Conservation (phyloP, 2,113 vertebrate species). For the Scopus umbretta region DNA sequence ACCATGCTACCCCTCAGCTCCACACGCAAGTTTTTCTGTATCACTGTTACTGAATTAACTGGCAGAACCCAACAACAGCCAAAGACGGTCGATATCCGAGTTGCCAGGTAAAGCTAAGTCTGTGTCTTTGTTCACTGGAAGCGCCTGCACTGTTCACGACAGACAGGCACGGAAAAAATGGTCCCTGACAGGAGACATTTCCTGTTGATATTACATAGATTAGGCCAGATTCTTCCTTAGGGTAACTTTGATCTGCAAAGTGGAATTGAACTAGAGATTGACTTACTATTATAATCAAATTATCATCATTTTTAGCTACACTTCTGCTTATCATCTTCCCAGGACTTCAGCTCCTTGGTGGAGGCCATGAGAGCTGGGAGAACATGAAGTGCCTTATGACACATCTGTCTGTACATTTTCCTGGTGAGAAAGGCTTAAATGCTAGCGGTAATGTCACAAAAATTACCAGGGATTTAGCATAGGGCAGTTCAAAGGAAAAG, state of each 20-base stretch:
- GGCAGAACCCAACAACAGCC: neutral
- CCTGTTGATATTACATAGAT: neutral
- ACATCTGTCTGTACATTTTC: neutral
- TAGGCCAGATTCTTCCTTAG: neutral
- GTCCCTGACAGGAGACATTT: neutral
- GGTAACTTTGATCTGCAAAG: neutral
- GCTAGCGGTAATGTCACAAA: neutral
- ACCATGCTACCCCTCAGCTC: neutral
- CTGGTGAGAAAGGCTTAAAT: neutral
- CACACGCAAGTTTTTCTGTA: neutral
- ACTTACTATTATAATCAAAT: neutral
- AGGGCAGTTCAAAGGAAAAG: neutral
- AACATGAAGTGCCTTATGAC: neutral
- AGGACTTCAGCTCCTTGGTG: neutral
- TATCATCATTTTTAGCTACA: neutral
- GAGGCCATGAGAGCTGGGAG: neutral
- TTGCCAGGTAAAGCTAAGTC: neutral
- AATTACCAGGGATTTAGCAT: neutral
- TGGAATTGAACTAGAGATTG: neutral
- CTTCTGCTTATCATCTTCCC: neutral
- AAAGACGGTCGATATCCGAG: neutral
- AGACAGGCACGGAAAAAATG: accelerated
- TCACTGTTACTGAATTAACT: neutral
- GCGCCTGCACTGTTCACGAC: neutral
- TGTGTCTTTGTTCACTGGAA: neutral